A percentile compares a stretch with the other conserved stretches of the same genome.
phyloP scores from a whole-genome alignment of 2,113 vertebrate genomes.

The Pipra filicauda region DNA sequence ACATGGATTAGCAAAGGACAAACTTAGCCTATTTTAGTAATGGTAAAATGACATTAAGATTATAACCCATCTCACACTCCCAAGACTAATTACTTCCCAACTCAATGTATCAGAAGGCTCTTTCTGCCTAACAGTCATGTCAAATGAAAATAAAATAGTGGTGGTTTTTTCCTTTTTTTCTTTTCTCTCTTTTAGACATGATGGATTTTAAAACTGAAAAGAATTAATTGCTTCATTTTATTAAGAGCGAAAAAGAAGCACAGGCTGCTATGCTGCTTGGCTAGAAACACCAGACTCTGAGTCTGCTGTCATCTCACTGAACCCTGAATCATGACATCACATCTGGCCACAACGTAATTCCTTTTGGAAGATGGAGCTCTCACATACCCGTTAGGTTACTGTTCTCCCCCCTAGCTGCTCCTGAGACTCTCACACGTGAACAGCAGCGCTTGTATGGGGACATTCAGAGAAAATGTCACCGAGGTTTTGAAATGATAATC shows the following conservation, averaged over 20 bases:
- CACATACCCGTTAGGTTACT: background rate
- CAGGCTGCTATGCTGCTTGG: background rate
- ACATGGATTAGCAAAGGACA: background rate
- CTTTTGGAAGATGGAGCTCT: background rate
- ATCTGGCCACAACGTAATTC: background rate
- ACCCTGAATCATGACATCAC: background rate
- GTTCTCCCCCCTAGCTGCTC: background rate
- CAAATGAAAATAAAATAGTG: background rate
- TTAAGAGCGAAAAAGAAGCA: background rate
- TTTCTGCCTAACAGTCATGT: background rate
- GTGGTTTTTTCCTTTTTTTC: background rate
- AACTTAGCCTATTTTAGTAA: constrained; percentile 28
- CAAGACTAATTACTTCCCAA: constrained; percentile 24
- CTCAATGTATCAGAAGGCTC: background rate
- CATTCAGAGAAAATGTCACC: background rate
- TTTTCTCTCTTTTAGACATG: background rate
- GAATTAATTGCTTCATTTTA: background rate
- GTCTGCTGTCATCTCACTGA: background rate
- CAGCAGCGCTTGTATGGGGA: background rate
- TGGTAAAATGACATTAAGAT: constrained; percentile 19
- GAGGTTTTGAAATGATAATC: constrained; percentile 42
- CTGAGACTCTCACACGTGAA: background rate
- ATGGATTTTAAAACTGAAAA: constrained; percentile 5
- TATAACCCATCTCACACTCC: constrained; percentile 1
- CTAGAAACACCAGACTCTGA: background rate